Evolutionary conservation across 92 coral and sea anemone species (phyloP).

Genomic region (Palythoa caribaeorum): DNA sequence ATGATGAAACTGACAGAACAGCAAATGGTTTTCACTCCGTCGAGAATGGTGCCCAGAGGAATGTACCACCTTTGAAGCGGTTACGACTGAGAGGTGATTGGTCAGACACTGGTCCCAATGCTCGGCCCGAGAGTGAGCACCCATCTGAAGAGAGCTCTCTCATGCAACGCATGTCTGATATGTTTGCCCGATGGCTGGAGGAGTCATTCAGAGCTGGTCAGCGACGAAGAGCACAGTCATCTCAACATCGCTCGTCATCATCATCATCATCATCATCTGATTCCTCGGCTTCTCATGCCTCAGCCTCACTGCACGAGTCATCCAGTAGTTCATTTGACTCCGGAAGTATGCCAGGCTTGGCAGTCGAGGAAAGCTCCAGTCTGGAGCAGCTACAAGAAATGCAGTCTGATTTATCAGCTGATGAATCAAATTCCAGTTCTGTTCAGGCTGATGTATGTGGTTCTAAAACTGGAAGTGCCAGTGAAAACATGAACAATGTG

Average conservation of each 20-base stretch:
- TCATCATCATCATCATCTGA: constrained; percentile 40
- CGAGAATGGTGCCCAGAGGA: constrained; percentile 61
- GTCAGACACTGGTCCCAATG: constrained; percentile 99
- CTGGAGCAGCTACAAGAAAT: constrained; percentile 31
- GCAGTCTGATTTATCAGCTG: constrained; percentile 8
- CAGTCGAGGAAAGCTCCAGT: constrained; percentile 53
- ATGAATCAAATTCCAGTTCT: constrained; percentile 2
- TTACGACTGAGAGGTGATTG: constrained; percentile 98
- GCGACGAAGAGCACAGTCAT: constrained; percentile 75
- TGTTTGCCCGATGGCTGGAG: constrained; percentile 98
- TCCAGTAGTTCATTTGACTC: constrained; percentile 77
- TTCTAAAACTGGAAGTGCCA: constrained; percentile 23
- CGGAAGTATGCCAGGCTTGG: constrained; percentile 51
- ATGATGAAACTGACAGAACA: constrained; percentile 26
- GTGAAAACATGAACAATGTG: not conserved
- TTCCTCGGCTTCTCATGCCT: constrained; percentile 64
- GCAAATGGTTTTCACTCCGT: constrained; percentile 66
- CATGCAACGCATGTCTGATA: constrained; percentile 97
- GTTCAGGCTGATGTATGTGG: not conserved
- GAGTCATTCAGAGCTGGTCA: constrained; percentile 92
- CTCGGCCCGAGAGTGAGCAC: constrained; percentile 97
- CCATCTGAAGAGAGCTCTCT: constrained; percentile 82
- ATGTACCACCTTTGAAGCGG: constrained; percentile 88
- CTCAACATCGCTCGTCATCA: constrained; percentile 53
- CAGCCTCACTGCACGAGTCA: constrained; percentile 65